These are phyloP conservation scores for Grammomys dolichurus DNA, from an alignment of 2,113 vertebrate species.

Conservation along the genomic window DNA sequence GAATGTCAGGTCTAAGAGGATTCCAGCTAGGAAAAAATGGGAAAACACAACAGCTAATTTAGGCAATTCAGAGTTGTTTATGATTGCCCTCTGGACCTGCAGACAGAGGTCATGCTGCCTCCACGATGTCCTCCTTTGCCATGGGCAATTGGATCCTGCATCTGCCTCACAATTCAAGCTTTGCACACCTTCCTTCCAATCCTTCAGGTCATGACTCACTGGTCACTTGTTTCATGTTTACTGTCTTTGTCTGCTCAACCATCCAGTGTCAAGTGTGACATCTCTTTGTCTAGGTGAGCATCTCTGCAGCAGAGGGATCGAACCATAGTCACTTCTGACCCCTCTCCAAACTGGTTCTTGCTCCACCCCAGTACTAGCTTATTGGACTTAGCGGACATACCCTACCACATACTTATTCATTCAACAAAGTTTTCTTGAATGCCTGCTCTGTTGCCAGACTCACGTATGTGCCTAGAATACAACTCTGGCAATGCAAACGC, in stretches of 20 bases:
- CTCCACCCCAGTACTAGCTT: neutral
- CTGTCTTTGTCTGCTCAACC: neutral
- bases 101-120: neutral
- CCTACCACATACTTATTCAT: neutral
- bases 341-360: neutral
- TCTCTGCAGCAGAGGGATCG: neutral
- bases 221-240: neutral
- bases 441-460: neutral
- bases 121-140: neutral
- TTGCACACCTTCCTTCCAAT: neutral
- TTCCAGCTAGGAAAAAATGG: slow-evolving; percentile 40
- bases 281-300: neutral
- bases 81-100: neutral
- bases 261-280: neutral
- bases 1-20: slow-evolving; percentile 1
- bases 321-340: neutral
- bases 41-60: neutral
- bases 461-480: neutral
- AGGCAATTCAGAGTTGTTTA: neutral
- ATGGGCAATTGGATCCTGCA: rapidly evolving
- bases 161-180: neutral
- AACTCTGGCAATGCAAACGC: neutral
- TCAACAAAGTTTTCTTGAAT: neutral
- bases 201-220: neutral
- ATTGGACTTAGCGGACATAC: neutral